A percentile compares a stretch with the other conserved stretches of the same genome.
Conservation (phyloP, 1,140 invertebrate genomes). For the Mactra quadrangularis region DNA sequence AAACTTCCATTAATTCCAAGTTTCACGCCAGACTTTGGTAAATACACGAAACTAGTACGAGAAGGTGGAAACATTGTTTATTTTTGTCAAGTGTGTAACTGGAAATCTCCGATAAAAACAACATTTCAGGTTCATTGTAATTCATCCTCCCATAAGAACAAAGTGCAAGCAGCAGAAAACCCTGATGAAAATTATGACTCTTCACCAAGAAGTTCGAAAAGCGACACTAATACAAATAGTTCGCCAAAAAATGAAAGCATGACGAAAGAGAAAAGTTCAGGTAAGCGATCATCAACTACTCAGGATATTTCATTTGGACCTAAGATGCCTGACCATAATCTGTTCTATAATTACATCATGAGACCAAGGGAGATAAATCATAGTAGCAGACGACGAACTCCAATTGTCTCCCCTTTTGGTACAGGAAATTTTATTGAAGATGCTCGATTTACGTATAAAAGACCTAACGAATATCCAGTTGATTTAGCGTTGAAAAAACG, state of each 20-base stretch:
- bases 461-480: conserved; percentile 19
- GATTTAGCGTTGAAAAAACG: conserved; percentile 43
- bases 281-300: not conserved
- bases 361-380: conserved; percentile 9
- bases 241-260: conserved; percentile 2
- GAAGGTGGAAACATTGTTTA: conserved; percentile 79
- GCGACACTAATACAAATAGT: not conserved
- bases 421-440: conserved; percentile 31
- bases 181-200: conserved; percentile 38
- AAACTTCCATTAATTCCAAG: conserved; percentile 52
- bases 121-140: conserved; percentile 75
- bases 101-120: conserved; percentile 75
- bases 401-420: conserved; percentile 51
- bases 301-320: conserved; percentile 17
- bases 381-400: conserved; percentile 23
- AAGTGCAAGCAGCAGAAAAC: conserved; percentile 64
- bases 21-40: conserved; percentile 77
- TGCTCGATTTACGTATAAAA: conserved; percentile 31
- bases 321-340: conserved; percentile 24
- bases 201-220: conserved; percentile 1
- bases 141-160: conserved; percentile 66
- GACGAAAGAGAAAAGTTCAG: not conserved
- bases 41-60: conserved; percentile 76
- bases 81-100: conserved; percentile 79
- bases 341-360: conserved; percentile 53